These are phyloP conservation scores for Corvus cornix DNA, from an alignment of 2,113 vertebrate species.

Conservation along the genomic window DNA sequence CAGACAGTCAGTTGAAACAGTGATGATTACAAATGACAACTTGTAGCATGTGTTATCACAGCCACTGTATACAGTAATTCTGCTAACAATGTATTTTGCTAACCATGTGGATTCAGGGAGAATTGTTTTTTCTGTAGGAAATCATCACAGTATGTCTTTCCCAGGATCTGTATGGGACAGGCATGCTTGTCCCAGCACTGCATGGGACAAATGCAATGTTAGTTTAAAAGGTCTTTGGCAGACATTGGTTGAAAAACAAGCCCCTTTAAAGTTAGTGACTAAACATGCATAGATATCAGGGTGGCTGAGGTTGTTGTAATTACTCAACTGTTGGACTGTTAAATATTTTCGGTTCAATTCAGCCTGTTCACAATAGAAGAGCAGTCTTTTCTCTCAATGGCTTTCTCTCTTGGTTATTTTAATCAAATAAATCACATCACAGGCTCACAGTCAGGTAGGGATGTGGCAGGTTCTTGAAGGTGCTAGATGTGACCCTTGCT, in stretches of 20 bases:
- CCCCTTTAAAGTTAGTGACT: not conserved
- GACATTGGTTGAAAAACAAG: not conserved
- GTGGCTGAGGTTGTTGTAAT: not conserved
- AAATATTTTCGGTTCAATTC: not conserved
- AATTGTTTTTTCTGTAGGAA: constrained; percentile 17
- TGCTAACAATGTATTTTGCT: not conserved
- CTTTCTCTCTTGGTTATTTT: not conserved
- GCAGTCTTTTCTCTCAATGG: not conserved
- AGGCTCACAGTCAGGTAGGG: not conserved
- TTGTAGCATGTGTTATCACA: constrained; percentile 36
- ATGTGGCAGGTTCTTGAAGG: not conserved
- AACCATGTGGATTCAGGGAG: not conserved
- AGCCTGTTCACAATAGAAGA: not conserved
- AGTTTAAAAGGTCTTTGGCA: not conserved
- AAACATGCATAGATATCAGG: not conserved
- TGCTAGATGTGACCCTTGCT: not conserved
- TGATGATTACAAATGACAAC: constrained; percentile 48
- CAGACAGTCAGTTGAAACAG: constrained; percentile 43
- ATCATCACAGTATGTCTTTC: not conserved
- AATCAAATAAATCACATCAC: not conserved
- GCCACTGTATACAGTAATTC: not conserved
- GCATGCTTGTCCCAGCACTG: not conserved
- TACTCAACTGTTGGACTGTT: not conserved
- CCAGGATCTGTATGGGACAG: not conserved
- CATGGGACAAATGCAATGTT: not conserved